phyloP scores from a whole-genome alignment of 2,888 invertebrate genomes.

The Micoletzkya japonica region DNA sequence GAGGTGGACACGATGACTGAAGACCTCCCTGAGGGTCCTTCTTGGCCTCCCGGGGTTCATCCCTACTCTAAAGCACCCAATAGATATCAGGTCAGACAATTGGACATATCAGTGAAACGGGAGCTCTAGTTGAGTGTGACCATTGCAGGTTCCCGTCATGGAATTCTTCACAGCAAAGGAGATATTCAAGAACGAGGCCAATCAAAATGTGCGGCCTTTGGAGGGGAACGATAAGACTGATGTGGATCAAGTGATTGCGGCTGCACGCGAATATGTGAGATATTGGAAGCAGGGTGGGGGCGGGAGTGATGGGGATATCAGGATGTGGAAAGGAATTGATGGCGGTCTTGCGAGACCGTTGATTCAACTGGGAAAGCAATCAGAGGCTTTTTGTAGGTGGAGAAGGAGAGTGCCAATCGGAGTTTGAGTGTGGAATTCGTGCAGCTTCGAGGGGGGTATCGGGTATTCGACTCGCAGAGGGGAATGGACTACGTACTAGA shows the following conservation, averaged over 20 bases:
- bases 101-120: too few relatives aligned
- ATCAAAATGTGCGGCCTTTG: slow-evolving; percentile 74
- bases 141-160: slow-evolving; percentile 82
- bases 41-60: slow-evolving; percentile 80
- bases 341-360: too few relatives aligned
- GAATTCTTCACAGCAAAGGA: slow-evolving; percentile 83
- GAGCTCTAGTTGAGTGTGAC: too few relatives aligned
- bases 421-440: slow-evolving; percentile 54
- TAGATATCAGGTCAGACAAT: slow-evolving; percentile 66
- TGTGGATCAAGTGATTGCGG: slow-evolving; percentile 73
- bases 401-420: slow-evolving; percentile 32
- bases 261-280: slow-evolving; percentile 32
- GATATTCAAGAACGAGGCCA: slow-evolving; percentile 80
- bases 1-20: slow-evolving; percentile 67
- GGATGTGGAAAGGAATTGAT: slow-evolving; percentile 30
- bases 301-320: neutral
- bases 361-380: too few relatives aligned
- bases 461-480: slow-evolving; percentile 78
- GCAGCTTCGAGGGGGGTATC: slow-evolving; percentile 54
- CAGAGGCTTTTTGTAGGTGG: slow-evolving; percentile 39
- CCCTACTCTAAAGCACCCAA: slow-evolving; percentile 74
- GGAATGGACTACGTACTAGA: slow-evolving; percentile 85
- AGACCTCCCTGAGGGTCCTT: slow-evolving; percentile 65
- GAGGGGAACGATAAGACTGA: slow-evolving; percentile 68
- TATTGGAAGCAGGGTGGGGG: neutral